Percentiles rank a stretch among this genome's conserved stretches.
These are phyloP conservation scores for Bellardia pandia DNA, from an alignment of 2,888 invertebrate genomes.

Conservation along the genomic window DNA sequence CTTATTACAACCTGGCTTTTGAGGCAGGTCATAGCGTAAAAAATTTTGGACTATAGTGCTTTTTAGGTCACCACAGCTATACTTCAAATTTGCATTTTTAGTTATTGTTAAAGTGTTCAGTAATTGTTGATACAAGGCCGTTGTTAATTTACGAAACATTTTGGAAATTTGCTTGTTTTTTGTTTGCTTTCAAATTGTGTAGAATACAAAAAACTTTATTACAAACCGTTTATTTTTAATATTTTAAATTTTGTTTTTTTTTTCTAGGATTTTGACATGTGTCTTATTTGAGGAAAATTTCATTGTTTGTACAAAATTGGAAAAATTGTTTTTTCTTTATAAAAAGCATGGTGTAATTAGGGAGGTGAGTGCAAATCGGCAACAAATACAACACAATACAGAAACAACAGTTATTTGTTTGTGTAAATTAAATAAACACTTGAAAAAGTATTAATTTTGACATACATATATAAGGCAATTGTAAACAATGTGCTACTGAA, in stretches of 20 bases:
- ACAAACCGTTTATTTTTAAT: too few relatives aligned
- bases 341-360: too few relatives aligned
- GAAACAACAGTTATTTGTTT: too few relatives aligned
- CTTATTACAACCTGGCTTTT: background rate
- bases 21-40: background rate
- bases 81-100: background rate
- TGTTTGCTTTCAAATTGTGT: background rate
- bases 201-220: background rate
- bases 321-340: too few relatives aligned
- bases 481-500: too few relatives aligned
- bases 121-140: conserved; percentile 56
- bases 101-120: conserved; percentile 12
- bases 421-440: too few relatives aligned
- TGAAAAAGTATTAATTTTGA: too few relatives aligned
- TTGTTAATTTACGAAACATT: conserved; percentile 69
- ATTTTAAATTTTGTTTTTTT: background rate
- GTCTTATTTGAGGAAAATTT: background rate
- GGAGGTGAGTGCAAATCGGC: too few relatives aligned
- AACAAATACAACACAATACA: too few relatives aligned
- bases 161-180: conserved; percentile 5
- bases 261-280: background rate
- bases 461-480: too few relatives aligned
- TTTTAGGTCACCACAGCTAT: background rate
- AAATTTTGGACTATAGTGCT: background rate
- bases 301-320: too few relatives aligned